Base-by-base conservation (phyloP, 2,888 invertebrate species). In the Beris chalybata region DNA sequence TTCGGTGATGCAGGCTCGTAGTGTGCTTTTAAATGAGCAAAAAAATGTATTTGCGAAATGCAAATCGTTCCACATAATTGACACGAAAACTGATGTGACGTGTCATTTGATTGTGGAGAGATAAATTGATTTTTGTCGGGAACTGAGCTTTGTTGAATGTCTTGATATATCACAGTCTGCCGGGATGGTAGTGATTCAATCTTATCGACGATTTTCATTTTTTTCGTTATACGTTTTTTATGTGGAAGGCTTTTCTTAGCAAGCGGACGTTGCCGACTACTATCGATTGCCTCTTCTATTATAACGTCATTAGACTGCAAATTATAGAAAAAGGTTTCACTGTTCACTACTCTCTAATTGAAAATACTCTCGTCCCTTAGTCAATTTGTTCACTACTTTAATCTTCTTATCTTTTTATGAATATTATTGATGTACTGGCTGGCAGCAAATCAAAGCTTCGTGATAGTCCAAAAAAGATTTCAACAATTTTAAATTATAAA, bases 151-250 rank as follows among this genome's bases (percentile, higher is more conserved):
- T 31, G 38, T 30, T 65, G 64, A 65, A 65, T 48, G 31, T 65
- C 64, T 15, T 65, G 64, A 56, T 65, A 65, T 3, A 65, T 65
- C 1, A 65, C 64, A 11, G 47, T 55, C 31, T 55, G 43, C 2
- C 61, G 61, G 0, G 52, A 11, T 15, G 50, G 61, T 15, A 38
- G 52, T 11, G 53, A 7, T 56, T 65, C 63, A 22, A 43, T 29
- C n/a, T 74, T 74, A 22, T 72, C 65, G 56, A 72, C 74, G 70
- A 82, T 85, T 73, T 87, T 88, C 22, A 93, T 80, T 74, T 92
- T 93, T 66, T 88, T 83, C 0, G 93, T 89, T 71, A 93, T 92
- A 66, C 93, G 83, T 77, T 94, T 94, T 78, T 93, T 93, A 76
- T 93, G 93, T 0, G 93, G 93, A 66, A 93, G 79, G 70, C 89